A percentile compares a stretch with the other conserved stretches of the same genome.
Evolutionary conservation across 2,888 invertebrate genomes (phyloP).

Genomic region (Eledone cirrhosa): DNA sequence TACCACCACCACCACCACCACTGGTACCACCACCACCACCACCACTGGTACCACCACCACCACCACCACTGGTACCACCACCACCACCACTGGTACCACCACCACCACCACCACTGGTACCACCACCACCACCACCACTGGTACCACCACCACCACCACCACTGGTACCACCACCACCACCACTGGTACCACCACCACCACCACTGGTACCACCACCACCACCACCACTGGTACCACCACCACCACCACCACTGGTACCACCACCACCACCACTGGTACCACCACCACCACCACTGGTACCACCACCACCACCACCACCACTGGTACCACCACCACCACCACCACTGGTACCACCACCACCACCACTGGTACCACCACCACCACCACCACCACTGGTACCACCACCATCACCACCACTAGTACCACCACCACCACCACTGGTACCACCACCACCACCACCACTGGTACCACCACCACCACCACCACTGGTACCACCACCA

Average conservation of each 20-base stretch:
- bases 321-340: not conserved
- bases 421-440: not conserved
- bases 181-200: not conserved
- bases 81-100: not conserved
- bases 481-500: not conserved
- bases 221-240: not conserved
- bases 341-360: not conserved
- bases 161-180: not conserved
- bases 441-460: not conserved
- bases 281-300: not conserved
- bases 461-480: not conserved
- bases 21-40: not conserved
- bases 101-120: not conserved
- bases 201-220: not conserved
- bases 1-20: not conserved
- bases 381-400: not conserved
- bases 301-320: not conserved
- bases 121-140: not conserved
- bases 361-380: not conserved
- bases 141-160: not conserved
- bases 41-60: not conserved
- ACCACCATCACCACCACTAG: not conserved
- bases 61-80: not conserved
- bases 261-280: not conserved
- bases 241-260: not conserved